These are phyloP conservation scores for Amniataba percoides DNA, from an alignment of 2,797 vertebrate genomes.

Conservation along the genomic window DNA sequence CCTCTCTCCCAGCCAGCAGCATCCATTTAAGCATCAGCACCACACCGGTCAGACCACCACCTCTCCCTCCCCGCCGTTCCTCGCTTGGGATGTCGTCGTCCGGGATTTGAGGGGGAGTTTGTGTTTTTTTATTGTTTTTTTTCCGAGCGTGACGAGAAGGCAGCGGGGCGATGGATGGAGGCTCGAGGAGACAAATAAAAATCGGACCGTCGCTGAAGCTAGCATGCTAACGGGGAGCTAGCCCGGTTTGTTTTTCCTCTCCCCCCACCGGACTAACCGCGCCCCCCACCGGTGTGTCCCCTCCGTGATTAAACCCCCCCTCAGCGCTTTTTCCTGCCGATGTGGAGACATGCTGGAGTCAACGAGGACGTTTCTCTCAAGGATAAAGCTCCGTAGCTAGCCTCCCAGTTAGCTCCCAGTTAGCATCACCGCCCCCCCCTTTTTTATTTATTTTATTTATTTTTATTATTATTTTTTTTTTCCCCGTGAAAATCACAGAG, in stretches of 20 bases:
- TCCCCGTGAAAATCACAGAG: constrained; percentile 38
- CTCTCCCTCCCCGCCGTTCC: constrained; percentile 38
- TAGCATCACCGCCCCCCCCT: constrained; percentile 25
- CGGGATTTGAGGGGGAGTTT: constrained; percentile 20
- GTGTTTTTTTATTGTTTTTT: constrained; percentile 10
- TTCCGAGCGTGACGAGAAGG: constrained; percentile 37
- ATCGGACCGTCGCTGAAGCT: constrained; percentile 52
- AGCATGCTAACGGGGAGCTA: constrained; percentile 67
- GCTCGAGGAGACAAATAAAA: constrained; percentile 64
- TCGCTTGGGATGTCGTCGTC: constrained; percentile 55
- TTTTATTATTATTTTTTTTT: background rate
- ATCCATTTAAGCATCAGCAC: constrained; percentile 72
- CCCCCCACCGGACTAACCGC: background rate
- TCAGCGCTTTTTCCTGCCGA: constrained; percentile 9
- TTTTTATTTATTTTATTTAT: background rate
- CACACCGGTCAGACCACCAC: constrained; percentile 32
- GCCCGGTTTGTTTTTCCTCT: constrained; percentile 24
- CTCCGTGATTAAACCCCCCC: constrained; percentile 15
- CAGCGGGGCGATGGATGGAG: constrained; percentile 61
- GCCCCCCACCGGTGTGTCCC: constrained; percentile 17
- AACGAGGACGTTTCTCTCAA: constrained; percentile 49
- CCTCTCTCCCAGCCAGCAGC: constrained; percentile 49
- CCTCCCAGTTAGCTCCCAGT: constrained; percentile 20
- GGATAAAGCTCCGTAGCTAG: constrained; percentile 51
- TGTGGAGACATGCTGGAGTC: constrained; percentile 55